These are phyloP conservation scores for Panzeria rudis DNA, from an alignment of 2,888 invertebrate species.

Conservation along the genomic window DNA sequence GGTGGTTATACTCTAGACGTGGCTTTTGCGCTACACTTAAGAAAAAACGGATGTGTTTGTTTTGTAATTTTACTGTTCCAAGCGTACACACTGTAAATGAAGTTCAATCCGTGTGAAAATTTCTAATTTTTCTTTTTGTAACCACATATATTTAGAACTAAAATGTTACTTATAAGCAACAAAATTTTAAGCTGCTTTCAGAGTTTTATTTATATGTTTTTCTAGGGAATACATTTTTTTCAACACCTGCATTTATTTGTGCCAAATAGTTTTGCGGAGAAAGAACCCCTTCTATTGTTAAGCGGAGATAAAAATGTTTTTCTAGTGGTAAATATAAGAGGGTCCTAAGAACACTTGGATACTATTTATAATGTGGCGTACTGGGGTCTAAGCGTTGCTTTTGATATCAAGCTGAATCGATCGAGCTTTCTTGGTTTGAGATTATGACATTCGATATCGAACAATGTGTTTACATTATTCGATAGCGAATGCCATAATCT, in stretches of 20 bases:
- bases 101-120: conserved; percentile 35
- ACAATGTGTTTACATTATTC: too few relatives aligned
- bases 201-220: conserved; percentile 30
- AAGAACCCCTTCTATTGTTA: not conserved
- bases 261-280: not conserved
- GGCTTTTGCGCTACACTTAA: not conserved
- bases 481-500: too few relatives aligned
- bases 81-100: conserved; percentile 36
- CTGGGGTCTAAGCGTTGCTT: too few relatives aligned
- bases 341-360: too few relatives aligned
- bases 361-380: too few relatives aligned
- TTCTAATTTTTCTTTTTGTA: conserved; percentile 35
- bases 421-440: too few relatives aligned
- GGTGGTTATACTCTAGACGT: not conserved
- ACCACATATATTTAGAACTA: not conserved
- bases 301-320: too few relatives aligned
- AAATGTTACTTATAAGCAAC: not conserved
- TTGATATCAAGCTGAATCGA: too few relatives aligned
- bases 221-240: conserved; percentile 7
- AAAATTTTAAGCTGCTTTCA: conserved; percentile 1
- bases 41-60: not conserved
- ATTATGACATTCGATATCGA: too few relatives aligned
- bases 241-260: conserved; percentile 17
- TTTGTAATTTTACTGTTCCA: conserved; percentile 19
- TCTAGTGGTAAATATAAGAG: too few relatives aligned